Percentiles rank a stretch among this genome's conserved stretches.
phyloP scores from a whole-genome alignment of 2,113 vertebrate species.

The Rhombomys opimus region DNA sequence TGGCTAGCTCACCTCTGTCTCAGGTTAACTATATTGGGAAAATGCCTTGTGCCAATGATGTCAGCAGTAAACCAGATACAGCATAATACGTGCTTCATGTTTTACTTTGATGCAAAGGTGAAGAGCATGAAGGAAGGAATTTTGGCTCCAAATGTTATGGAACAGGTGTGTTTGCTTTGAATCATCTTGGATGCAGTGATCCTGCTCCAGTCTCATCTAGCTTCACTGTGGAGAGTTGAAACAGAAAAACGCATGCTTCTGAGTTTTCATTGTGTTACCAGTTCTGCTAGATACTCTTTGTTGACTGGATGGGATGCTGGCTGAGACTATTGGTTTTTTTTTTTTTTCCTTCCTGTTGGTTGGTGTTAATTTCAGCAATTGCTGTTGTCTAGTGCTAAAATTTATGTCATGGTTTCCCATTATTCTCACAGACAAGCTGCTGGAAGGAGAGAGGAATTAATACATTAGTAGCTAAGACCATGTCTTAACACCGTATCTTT shows the following conservation, averaged over 20 bases:
- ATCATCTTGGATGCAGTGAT: not conserved
- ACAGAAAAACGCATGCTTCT: not conserved
- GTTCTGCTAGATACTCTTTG: not conserved
- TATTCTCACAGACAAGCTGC: not conserved
- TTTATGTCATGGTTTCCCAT: not conserved
- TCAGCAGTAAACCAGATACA: not conserved
- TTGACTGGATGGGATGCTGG: not conserved
- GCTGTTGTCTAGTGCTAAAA: not conserved
- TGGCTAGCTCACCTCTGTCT: not conserved
- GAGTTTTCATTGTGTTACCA: not conserved
- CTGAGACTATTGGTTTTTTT: not conserved
- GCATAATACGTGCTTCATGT: not conserved
- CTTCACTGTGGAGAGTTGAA: not conserved
- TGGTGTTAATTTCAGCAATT: not conserved
- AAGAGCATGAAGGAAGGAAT: not conserved
- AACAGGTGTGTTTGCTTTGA: constrained; percentile 7
- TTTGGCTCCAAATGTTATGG: not conserved
- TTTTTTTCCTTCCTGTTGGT: not conserved
- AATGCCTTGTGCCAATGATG: not conserved
- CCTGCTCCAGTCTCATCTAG: not conserved
- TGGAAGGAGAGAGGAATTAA: not conserved
- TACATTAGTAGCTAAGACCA: not conserved
- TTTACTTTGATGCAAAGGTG: not conserved
- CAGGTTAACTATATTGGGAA: constrained; percentile 42
- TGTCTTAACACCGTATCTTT: not conserved